phyloP scores from a whole-genome alignment of 2,797 vertebrate species.

The Pangasius larnaudii region DNA sequence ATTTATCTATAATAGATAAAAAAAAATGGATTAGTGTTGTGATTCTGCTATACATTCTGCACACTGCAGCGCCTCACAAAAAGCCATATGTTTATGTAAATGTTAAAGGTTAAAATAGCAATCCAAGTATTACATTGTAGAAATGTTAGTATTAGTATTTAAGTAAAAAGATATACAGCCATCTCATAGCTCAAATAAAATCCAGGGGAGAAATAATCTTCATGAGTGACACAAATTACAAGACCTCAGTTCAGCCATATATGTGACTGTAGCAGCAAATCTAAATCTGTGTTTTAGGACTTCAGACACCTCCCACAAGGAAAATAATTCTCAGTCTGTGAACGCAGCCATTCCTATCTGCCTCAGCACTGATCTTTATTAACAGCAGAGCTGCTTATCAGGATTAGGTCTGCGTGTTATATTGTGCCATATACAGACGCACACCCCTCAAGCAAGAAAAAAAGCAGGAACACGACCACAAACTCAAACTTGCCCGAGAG shows the following conservation, averaged over 20 bases:
- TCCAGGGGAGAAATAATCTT: background rate
- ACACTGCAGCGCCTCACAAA: background rate
- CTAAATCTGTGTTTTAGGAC: constrained; percentile 16
- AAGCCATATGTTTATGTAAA: background rate
- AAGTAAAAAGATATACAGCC: background rate
- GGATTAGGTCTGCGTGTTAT: constrained; percentile 20
- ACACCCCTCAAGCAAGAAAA: background rate
- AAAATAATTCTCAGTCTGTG: constrained; percentile 10
- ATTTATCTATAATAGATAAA: background rate
- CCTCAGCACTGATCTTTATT: constrained; percentile 31
- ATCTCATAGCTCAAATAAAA: background rate
- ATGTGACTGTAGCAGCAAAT: constrained; percentile 7
- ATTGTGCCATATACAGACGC: constrained; percentile 1
- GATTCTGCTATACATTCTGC: background rate
- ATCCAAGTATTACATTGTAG: background rate
- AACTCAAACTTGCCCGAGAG: constrained; percentile 22
- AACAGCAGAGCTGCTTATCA: constrained; percentile 25
- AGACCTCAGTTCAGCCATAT: background rate
- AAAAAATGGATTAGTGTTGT: constrained; percentile 11
- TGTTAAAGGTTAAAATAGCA: background rate
- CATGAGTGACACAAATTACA: constrained; percentile 1
- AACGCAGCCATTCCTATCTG: constrained; percentile 8
- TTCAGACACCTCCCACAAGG: constrained; percentile 12
- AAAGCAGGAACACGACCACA: constrained; percentile 6
- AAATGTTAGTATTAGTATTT: background rate